Base-by-base conservation (phyloP, 1,140 invertebrate genomes). In the Drosophila navojoa region DNA sequence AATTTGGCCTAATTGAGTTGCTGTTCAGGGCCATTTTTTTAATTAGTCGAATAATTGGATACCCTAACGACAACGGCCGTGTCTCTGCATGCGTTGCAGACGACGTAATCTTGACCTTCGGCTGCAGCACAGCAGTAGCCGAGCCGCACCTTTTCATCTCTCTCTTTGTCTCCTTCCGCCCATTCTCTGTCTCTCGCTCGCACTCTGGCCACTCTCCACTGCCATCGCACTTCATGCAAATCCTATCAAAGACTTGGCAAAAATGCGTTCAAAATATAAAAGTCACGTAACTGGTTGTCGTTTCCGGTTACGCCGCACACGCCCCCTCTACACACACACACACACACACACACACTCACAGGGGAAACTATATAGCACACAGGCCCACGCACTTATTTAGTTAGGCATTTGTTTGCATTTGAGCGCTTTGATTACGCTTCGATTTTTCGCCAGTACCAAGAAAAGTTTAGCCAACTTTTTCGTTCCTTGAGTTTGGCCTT, bases 251-350 rank as follows among this genome's bases (percentile, higher is more conserved):
- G 53, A 70, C 71, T 29, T 38, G 32, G 29, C 44, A 76, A 82
- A 76, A 86, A 87, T 87, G 71, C 82, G 82, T 86, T 81, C 75
- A 82, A 85, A 87, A 86, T 87, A 87, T 87, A 82, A 87, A 86
- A 86, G 81, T 86, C 81, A 85, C 81, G 82, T 86, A 86, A 87
- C 81, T 87, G 76, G 76, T 72, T 87, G 63, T 66, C 76, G 84
- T 86, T 82, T 86, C 82, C 82, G 85, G 66, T 81, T 76, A 52
- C 57, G 66, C 44, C 77, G 74, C 70, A 87, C 81, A 86, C 78
- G 82, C 82, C 68, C 63, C 69, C 47, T 50, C 47, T 68, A 47
- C 49, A 79, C 66, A 62, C 50, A 62, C 15, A 19, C 47, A 45
- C 59, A 22, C 44, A 13, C 47, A 10, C 49, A 59, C 42, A 42